Evolutionary conservation across 2,113 vertebrate genomes (phyloP).

Genomic region (Phoxinus phoxinus): DNA sequence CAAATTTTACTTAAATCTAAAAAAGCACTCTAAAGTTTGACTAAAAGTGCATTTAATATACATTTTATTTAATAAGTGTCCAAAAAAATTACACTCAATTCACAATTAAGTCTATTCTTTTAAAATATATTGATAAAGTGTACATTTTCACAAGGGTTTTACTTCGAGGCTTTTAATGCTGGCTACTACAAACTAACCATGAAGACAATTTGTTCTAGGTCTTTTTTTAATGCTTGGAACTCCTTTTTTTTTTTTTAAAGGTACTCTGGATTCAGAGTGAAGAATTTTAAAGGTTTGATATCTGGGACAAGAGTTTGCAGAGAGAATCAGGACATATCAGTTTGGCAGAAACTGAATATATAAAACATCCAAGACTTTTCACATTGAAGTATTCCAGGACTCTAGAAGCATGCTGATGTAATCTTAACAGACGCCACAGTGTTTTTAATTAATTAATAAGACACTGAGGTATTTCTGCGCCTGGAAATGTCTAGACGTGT

Average conservation of each 20-base stretch:
- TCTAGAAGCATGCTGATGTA: constrained; percentile 49
- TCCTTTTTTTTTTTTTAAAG: not conserved
- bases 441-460: constrained; percentile 52
- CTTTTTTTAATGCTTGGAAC: constrained; percentile 9
- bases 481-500: constrained; percentile 43
- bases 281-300: not conserved
- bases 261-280: not conserved
- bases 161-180: not conserved
- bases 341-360: constrained; percentile 16
- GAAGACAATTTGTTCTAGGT: constrained; percentile 26
- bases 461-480: constrained; percentile 48
- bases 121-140: not conserved
- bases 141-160: not conserved
- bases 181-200: not conserved
- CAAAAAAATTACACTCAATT: not conserved
- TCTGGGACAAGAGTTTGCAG: constrained; percentile 44
- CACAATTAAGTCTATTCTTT: not conserved
- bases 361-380: constrained; percentile 15
- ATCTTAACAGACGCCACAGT: constrained; percentile 38
- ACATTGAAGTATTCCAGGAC: constrained; percentile 31
- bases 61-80: not conserved
- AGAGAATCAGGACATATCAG: constrained; percentile 31
- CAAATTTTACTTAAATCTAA: not conserved
- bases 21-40: not conserved
- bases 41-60: not conserved